Percentiles rank a stretch among this genome's conserved stretches.
Evolutionary conservation across 2,888 invertebrate species (phyloP).

Genomic region (Archaeoteleia sp.): DNA sequence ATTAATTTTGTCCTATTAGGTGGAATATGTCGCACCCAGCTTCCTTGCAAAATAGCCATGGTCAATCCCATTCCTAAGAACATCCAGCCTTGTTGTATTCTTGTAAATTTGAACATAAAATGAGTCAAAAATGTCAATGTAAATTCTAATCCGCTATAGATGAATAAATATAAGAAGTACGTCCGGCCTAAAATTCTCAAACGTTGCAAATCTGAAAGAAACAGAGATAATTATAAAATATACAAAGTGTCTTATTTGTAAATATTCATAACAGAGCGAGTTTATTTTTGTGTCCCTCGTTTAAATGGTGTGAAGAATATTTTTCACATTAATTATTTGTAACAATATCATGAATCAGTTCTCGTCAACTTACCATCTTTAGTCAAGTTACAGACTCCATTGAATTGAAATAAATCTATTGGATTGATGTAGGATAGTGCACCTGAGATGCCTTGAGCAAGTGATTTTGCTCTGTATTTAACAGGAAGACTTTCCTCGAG

Average conservation of each 20-base stretch:
- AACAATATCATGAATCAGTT: too few relatives aligned
- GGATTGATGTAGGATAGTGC: conserved; percentile 81
- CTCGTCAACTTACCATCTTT: conserved; percentile 70
- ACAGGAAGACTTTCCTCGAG: conserved; percentile 90
- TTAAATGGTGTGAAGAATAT: too few relatives aligned
- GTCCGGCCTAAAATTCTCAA: conserved; percentile 83
- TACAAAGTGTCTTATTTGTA: too few relatives aligned
- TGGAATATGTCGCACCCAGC: conserved; percentile 88
- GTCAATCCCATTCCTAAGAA: conserved; percentile 93
- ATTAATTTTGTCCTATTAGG: conserved; percentile 83
- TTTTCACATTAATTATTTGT: too few relatives aligned
- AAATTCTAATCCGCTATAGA: conserved; percentile 97
- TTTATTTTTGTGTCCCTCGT: too few relatives aligned
- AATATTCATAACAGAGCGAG: too few relatives aligned
- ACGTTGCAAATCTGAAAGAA: conserved; percentile 79
- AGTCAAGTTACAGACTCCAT: conserved; percentile 74
- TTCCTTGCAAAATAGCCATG: conserved; percentile 94
- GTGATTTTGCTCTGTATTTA: conserved; percentile 81
- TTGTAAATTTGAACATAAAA: conserved; percentile 90
- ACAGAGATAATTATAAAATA: too few relatives aligned
- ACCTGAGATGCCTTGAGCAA: conserved; percentile 81
- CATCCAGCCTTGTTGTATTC: conserved; percentile 99
- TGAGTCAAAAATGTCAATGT: conserved; percentile 97
- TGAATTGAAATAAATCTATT: conserved; percentile 78
- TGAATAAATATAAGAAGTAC: conserved; percentile 93